Conservation (phyloP, 2,113 vertebrate genomes). For the Corvus hawaiiensis region DNA sequence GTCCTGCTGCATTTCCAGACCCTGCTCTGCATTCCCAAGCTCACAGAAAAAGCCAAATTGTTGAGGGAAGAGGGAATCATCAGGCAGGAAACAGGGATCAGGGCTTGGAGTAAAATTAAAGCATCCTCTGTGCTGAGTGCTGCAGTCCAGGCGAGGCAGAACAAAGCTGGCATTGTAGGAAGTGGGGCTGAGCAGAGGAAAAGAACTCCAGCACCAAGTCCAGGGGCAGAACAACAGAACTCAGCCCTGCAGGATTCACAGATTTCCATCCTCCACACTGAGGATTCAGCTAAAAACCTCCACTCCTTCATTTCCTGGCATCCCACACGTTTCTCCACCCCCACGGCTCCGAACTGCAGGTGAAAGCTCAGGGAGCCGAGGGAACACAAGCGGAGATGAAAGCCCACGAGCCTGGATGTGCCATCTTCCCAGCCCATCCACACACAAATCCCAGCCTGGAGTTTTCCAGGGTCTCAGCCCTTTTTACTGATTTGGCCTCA, state of each 20-base stretch:
- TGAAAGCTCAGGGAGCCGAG: neutral
- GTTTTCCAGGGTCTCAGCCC: neutral
- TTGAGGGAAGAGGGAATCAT: neutral
- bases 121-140: neutral
- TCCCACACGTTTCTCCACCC: neutral
- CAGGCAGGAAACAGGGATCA: neutral
- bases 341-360: neutral
- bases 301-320: neutral
- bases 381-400: neutral
- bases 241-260: neutral
- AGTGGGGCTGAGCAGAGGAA: neutral
- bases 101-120: neutral
- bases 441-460: neutral
- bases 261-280: neutral
- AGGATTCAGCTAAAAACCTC: neutral
- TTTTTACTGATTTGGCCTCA: neutral
- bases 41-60: neutral
- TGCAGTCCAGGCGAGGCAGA: neutral
- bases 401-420: neutral
- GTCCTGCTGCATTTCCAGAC: neutral
- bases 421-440: neutral
- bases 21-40: neutral
- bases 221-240: neutral
- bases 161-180: slow-evolving; percentile 11
- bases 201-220: neutral